These are phyloP conservation scores for Magallana ariakensis DNA, from an alignment of 1,140 invertebrate species.

Conservation along the genomic window DNA sequence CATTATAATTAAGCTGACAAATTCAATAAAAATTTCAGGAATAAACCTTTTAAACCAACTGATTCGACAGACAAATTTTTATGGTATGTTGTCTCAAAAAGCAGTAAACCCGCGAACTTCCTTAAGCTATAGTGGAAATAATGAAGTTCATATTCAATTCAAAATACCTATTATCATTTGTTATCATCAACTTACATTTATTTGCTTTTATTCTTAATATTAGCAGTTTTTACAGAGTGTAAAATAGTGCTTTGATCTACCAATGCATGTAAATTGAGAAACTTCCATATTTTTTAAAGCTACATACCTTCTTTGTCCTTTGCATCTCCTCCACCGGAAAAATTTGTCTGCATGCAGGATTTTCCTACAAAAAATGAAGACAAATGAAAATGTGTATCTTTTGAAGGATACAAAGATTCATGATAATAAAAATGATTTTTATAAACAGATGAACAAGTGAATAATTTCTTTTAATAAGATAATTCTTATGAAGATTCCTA, in stretches of 20 bases:
- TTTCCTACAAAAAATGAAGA: background rate
- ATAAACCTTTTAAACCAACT: too few relatives aligned
- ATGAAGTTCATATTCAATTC: background rate
- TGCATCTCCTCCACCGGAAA: background rate
- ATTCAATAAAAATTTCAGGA: too few relatives aligned
- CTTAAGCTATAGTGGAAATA: too few relatives aligned
- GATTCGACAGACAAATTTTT: too few relatives aligned
- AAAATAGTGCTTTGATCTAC: background rate
- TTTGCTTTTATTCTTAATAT: background rate
- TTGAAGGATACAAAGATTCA: background rate
- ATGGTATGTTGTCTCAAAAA: too few relatives aligned
- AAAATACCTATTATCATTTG: background rate
- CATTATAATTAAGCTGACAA: too few relatives aligned
- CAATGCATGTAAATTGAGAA: background rate
- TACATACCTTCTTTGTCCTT: background rate
- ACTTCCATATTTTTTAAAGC: background rate
- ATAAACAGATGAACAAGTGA: background rate
- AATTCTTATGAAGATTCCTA: background rate
- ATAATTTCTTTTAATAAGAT: too few relatives aligned
- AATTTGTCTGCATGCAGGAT: background rate
- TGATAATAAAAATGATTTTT: background rate
- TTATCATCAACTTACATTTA: background rate
- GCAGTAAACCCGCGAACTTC: too few relatives aligned
- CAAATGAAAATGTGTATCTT: background rate
- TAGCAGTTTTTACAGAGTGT: background rate